Percentiles rank a stretch among this genome's conserved stretches.
Evolutionary conservation across 92 coral and sea anemone genomes (phyloP).

Genomic region (Siderastrea siderea): DNA sequence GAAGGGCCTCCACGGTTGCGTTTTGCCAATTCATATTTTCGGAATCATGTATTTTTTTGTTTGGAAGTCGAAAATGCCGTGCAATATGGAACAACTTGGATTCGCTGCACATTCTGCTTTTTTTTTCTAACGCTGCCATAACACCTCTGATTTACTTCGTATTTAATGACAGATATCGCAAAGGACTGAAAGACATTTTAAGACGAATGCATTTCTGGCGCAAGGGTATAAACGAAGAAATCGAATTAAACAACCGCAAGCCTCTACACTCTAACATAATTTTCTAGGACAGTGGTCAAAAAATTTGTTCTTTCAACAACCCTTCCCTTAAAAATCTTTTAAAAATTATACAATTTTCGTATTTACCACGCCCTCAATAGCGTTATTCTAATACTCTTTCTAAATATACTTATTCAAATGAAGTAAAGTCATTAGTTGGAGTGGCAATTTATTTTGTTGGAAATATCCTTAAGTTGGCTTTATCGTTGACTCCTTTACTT

Average conservation of each 20-base stretch:
- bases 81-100: slow-evolving; percentile 40
- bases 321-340: too few species aligned
- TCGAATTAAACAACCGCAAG: background rate
- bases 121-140: slow-evolving; percentile 54
- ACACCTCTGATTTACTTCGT: slow-evolving; percentile 50
- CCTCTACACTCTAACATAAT: too few species aligned
- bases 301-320: too few species aligned
- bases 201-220: background rate
- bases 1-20: slow-evolving; percentile 16
- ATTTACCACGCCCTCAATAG: too few species aligned
- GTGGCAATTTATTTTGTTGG: too few species aligned
- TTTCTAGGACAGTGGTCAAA: too few species aligned
- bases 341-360: too few species aligned
- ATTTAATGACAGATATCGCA: slow-evolving; percentile 52
- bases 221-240: background rate
- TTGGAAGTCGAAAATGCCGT: slow-evolving; percentile 59
- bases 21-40: slow-evolving; percentile 48
- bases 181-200: slow-evolving; percentile 31
- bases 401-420: too few species aligned
- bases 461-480: too few species aligned
- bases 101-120: slow-evolving; percentile 54
- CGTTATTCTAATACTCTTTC: too few species aligned
- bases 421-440: too few species aligned
- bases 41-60: slow-evolving; percentile 37
- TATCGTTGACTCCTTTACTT: too few species aligned